Base-by-base conservation (phyloP, 2,888 invertebrate genomes). In the Chalcosyrphus nemorum region DNA sequence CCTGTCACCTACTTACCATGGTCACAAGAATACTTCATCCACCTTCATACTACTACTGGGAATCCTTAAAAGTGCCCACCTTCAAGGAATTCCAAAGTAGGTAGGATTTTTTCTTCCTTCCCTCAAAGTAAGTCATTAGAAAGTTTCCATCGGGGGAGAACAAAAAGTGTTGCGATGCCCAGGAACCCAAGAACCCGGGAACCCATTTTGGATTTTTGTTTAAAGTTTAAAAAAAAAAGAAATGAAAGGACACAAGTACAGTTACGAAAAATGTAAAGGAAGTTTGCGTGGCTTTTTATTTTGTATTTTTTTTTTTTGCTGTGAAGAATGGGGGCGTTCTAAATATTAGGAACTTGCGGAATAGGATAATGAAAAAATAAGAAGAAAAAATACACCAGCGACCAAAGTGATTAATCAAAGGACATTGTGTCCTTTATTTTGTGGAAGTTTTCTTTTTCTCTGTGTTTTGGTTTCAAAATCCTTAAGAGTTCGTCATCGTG, bases 371-470 rank as follows among this genome's bases (percentile, higher is more conserved):
- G 68, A 84, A 78, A 84, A 74, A 59, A 61, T 15, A 21, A 61
- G 21, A 50, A 13, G 5, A 61, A 43, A 61, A 59, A 84, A 74
- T 41, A 52, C 77, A 74, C 59, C 82, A 84, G 74, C 80, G 74
- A 80, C 80, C 80, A 80, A 75, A 84, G 84, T 84, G 84, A 84
- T 84, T 84, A 84, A 84, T 84, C 84, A 84, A 80, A 80, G 74
- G 65, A 78, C 82, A 78, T 74, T 74, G 82, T 84, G 82, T 84
- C 80, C 80, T 84, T 84, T 80, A 84, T 84, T 84, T 84, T 61
- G 72, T 47, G 50, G 27, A 78, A 66, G 24, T 78, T 72, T 78
- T 54, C 21, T 71, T 13, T 47, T 19, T 65, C 41, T 65, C 29
- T 17, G 27, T 61, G 52, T 59, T 47, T 27, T 43, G 24, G 38